A percentile compares a stretch with the other conserved stretches of the same genome.
phyloP scores from a whole-genome alignment of 30 jellyfish, hydroid and myxozoan species.

The Hydractinia echinata region DNA sequence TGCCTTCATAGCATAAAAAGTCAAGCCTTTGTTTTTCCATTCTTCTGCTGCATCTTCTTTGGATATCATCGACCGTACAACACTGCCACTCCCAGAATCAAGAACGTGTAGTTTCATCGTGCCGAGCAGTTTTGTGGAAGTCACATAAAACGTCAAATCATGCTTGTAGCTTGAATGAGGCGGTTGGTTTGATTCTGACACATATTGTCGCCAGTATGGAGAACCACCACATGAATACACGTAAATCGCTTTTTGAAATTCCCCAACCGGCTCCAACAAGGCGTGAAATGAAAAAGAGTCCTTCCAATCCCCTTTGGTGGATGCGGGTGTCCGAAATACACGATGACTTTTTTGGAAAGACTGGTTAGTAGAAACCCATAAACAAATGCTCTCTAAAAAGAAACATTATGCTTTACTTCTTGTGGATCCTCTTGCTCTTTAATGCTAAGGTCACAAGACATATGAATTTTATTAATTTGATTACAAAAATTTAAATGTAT shows the following conservation, averaged over 20 bases:
- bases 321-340: slow-evolving; percentile 64
- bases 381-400: slow-evolving; percentile 45
- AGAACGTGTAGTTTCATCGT: slow-evolving; percentile 49
- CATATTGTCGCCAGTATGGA: slow-evolving; percentile 95
- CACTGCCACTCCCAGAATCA: slow-evolving; percentile 90
- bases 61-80: slow-evolving; percentile 65
- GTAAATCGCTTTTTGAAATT: slow-evolving; percentile 48
- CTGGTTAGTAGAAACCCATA: slow-evolving; percentile 72
- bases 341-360: slow-evolving; percentile 43
- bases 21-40: slow-evolving; percentile 73
- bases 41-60: slow-evolving; percentile 51
- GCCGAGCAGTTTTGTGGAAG: slow-evolving; percentile 61
- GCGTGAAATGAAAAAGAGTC: slow-evolving; percentile 74
- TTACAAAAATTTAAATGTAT: too few relatives aligned
- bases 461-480: too few relatives aligned
- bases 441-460: too few relatives aligned
- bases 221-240: slow-evolving; percentile 86
- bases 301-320: slow-evolving; percentile 74
- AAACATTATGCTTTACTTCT: not conserved
- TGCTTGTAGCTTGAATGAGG: slow-evolving; percentile 71
- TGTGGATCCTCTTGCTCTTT: too few relatives aligned
- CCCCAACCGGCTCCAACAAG: slow-evolving; percentile 40
- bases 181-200: slow-evolving; percentile 53
- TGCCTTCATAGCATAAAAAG: slow-evolving; percentile 63
- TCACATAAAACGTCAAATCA: slow-evolving; percentile 64